Percentiles rank a stretch among this genome's conserved stretches.
phyloP scores from a whole-genome alignment of 2,113 vertebrate species.

The Percina caprodes region DNA sequence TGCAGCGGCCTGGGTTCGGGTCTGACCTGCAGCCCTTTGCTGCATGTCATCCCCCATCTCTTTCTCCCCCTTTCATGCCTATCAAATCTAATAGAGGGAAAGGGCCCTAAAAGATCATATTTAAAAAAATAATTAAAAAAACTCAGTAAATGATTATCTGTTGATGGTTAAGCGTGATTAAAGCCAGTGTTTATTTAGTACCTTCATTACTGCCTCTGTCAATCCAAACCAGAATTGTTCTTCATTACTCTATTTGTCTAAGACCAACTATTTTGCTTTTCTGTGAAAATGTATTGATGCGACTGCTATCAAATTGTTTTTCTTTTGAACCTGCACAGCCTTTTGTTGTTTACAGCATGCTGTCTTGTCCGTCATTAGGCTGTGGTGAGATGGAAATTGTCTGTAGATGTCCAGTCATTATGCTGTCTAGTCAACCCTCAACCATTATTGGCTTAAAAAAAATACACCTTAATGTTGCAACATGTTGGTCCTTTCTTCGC shows the following conservation, averaged over 20 bases:
- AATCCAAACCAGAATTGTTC: conserved; percentile 58
- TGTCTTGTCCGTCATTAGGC: conserved; percentile 28
- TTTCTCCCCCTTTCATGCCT: too few relatives aligned
- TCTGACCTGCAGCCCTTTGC: too few relatives aligned
- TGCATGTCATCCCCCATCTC: too few relatives aligned
- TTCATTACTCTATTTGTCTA: conserved; percentile 36
- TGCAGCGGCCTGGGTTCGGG: too few relatives aligned
- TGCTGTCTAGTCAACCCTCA: conserved; percentile 1
- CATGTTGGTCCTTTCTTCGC: neutral
- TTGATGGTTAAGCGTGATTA: neutral
- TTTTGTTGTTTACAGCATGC: conserved; percentile 51
- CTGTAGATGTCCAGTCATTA: conserved; percentile 9
- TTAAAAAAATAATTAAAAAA: too few relatives aligned
- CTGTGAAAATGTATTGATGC: conserved; percentile 52
- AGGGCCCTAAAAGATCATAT: too few relatives aligned
- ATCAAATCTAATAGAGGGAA: too few relatives aligned
- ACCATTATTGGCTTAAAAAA: neutral
- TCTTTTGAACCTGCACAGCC: conserved; percentile 48
- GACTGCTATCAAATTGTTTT: conserved; percentile 44
- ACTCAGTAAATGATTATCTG: conserved; percentile 20
- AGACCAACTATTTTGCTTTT: conserved; percentile 41
- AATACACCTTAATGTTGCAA: too few relatives aligned
- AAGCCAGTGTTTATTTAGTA: conserved; percentile 42
- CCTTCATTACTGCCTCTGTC: conserved; percentile 41
- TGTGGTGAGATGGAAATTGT: conserved; percentile 41